Conservation (phyloP, 35 echinoderm and acorn worm genomes). For the Diadema setosum region DNA sequence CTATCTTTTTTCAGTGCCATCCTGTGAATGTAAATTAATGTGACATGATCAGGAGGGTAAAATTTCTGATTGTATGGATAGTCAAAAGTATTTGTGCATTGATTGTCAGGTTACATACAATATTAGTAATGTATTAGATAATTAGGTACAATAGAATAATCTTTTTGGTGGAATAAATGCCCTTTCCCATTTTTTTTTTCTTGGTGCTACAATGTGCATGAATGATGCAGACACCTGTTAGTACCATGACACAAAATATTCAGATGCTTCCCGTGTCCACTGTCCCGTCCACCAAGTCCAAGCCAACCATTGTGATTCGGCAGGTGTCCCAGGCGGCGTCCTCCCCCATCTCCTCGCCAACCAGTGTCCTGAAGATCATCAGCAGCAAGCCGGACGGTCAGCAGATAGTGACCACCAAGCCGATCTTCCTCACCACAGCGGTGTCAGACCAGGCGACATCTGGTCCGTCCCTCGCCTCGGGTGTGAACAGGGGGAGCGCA, state of each 20-base stretch:
- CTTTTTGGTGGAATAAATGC: no score
- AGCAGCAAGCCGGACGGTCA: neutral
- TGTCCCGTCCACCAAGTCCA: neutral
- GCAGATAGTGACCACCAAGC: neutral
- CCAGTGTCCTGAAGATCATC: neutral
- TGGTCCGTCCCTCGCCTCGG: neutral
- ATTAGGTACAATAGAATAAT: no score
- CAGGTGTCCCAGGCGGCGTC: neutral
- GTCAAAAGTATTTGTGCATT: no score
- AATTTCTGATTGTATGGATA: no score
- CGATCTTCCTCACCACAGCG: neutral
- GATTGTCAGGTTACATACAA: no score
- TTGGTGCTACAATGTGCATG: neutral
- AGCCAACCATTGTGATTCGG: neutral
- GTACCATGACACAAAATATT: neutral
- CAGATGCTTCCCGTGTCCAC: neutral
- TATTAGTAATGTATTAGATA: no score
- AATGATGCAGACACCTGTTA: neutral
- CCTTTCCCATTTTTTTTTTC: no score
- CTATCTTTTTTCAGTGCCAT: no score
- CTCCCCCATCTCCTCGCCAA: neutral
- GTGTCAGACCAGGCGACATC: neutral
- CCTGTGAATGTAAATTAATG: no score
- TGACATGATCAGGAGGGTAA: no score
- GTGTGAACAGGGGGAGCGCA: neutral